phyloP scores from a whole-genome alignment of 1,140 invertebrate species.

The Cotesia chilonis region DNA sequence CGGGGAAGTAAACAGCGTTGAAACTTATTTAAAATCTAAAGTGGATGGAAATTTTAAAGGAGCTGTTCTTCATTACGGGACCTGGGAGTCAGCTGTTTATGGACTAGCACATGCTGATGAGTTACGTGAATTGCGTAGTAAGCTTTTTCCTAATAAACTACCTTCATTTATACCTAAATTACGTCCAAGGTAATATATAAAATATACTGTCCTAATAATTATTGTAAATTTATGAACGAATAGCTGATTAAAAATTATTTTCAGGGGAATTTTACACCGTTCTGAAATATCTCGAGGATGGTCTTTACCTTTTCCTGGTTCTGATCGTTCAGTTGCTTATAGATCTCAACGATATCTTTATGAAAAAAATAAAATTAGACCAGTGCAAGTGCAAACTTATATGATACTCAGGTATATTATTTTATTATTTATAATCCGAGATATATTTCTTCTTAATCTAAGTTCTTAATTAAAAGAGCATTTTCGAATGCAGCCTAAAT shows the following conservation, averaged over 20 bases:
- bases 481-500: too few species aligned
- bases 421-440: slow-evolving; percentile 1
- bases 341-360: slow-evolving; percentile 80
- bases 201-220: neutral
- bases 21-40: slow-evolving; percentile 72
- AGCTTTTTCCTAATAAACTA: slow-evolving; percentile 73
- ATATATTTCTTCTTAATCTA: neutral
- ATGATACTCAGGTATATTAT: slow-evolving; percentile 62
- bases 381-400: slow-evolving; percentile 76
- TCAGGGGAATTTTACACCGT: slow-evolving; percentile 72
- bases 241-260: slow-evolving; percentile 7
- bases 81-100: slow-evolving; percentile 84
- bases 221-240: neutral
- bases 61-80: slow-evolving; percentile 75
- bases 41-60: slow-evolving; percentile 53
- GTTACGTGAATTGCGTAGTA: slow-evolving; percentile 69
- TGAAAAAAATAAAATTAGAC: slow-evolving; percentile 74
- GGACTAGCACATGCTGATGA: slow-evolving; percentile 73
- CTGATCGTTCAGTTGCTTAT: slow-evolving; percentile 81
- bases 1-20: slow-evolving; percentile 77
- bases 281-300: slow-evolving; percentile 72
- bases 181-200: slow-evolving; percentile 60
- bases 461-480: too few species aligned
- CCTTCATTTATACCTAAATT: slow-evolving; percentile 73
- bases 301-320: slow-evolving; percentile 80